Conservation (phyloP, 2,888 invertebrate genomes). For the Lagria hirta region DNA sequence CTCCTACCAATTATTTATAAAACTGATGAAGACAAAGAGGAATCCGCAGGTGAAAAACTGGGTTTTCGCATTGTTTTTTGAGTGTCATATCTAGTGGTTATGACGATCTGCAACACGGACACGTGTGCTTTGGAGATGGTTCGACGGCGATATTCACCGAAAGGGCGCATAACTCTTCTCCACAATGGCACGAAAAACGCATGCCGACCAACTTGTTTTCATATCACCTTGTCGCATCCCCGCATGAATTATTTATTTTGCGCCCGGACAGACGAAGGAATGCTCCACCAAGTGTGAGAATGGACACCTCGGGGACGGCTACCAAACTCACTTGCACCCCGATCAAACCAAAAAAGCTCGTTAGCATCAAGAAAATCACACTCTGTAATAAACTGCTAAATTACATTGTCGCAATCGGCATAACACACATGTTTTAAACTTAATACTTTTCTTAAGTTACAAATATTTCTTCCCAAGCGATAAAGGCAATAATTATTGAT, state of each 20-base stretch:
- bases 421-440: too few species aligned
- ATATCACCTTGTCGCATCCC: conserved; percentile 50
- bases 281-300: conserved; percentile 40
- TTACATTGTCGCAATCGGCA: too few species aligned
- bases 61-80: conserved; percentile 9
- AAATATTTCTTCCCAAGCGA: too few species aligned
- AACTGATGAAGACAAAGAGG: conserved; percentile 8
- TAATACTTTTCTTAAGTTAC: too few species aligned
- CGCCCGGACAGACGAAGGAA: conserved; percentile 40
- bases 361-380: neutral
- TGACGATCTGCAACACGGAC: conserved; percentile 49
- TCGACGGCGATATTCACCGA: conserved; percentile 47
- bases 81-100: conserved; percentile 36
- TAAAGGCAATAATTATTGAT: too few species aligned
- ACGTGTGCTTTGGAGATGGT: conserved; percentile 48
- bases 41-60: conserved; percentile 2
- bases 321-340: too few species aligned
- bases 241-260: conserved; percentile 52
- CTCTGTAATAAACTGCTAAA: too few species aligned
- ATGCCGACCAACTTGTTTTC: conserved; percentile 51
- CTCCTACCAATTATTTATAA: conserved; percentile 13
- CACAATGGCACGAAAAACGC: conserved; percentile 52
- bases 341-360: too few species aligned
- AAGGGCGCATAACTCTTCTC: conserved; percentile 51
- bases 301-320: conserved; percentile 40